These are phyloP conservation scores for Musca vetustissima DNA, from an alignment of 1,140 invertebrate species.

Conservation along the genomic window DNA sequence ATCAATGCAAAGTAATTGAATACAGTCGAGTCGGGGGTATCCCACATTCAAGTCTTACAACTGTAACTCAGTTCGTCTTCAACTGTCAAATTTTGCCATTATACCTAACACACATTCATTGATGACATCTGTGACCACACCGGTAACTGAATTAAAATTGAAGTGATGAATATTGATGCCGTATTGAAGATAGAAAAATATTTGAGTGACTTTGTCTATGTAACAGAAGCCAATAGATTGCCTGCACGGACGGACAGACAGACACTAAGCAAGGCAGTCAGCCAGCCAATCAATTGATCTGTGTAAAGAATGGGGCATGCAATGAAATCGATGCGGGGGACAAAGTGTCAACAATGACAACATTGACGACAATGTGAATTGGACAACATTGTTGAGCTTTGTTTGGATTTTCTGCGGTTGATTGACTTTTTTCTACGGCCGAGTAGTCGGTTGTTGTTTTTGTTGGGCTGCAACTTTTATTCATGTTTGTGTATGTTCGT, in stretches of 20 bases:
- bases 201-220: slow-evolving; percentile 8
- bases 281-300: background rate
- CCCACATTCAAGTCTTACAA: background rate
- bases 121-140: slow-evolving; percentile 2
- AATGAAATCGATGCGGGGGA: background rate
- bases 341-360: too few relatives aligned
- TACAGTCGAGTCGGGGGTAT: too few relatives aligned
- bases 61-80: background rate
- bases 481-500: background rate
- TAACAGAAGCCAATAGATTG: background rate
- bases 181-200: slow-evolving; percentile 18
- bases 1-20: too few relatives aligned
- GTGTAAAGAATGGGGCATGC: background rate
- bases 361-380: too few relatives aligned
- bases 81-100: too few relatives aligned
- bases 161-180: slow-evolving; percentile 22
- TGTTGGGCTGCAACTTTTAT: background rate
- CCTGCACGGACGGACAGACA: background rate
- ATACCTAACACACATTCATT: too few relatives aligned
- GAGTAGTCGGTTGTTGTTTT: background rate
- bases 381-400: too few relatives aligned
- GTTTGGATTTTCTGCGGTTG: slow-evolving; percentile 16
- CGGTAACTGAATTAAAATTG: slow-evolving; percentile 21
- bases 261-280: slow-evolving; percentile 7
- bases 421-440: slow-evolving; percentile 8